Evolutionary conservation across 2,888 invertebrate genomes (phyloP).

Genomic region (Dermolepida albohirtum): DNA sequence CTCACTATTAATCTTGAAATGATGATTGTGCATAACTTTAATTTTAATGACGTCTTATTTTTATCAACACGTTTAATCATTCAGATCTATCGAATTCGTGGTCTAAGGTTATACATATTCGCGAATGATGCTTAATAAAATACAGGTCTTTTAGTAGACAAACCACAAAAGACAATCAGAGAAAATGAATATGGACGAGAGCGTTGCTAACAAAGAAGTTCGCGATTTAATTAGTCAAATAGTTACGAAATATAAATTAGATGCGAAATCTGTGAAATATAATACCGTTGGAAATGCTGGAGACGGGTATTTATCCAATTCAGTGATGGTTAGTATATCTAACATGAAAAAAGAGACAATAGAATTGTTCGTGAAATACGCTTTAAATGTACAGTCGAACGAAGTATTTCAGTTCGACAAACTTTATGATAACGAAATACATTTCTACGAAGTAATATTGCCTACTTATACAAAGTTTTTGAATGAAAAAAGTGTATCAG

Average conservation of each 20-base stretch:
- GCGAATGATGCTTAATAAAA: too few relatives aligned
- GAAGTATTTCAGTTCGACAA: neutral
- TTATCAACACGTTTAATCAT: too few relatives aligned
- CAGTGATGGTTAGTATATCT: neutral
- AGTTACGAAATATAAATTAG: neutral
- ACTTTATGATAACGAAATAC: constrained; percentile 49
- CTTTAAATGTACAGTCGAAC: neutral
- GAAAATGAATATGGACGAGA: neutral
- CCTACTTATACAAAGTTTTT: constrained; percentile 49
- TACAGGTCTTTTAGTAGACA: too few relatives aligned
- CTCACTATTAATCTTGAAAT: too few relatives aligned
- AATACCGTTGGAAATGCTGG: neutral
- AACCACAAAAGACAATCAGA: neutral
- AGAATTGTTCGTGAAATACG: constrained; percentile 13
- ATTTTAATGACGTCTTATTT: too few relatives aligned
- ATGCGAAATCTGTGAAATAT: neutral
- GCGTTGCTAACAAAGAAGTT: neutral
- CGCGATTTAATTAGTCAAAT: constrained; percentile 1
- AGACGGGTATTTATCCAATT: neutral
- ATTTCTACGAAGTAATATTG: constrained; percentile 50
- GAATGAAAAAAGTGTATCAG: constrained; percentile 43
- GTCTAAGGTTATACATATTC: too few relatives aligned
- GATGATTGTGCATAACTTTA: too few relatives aligned
- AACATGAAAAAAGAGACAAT: neutral
- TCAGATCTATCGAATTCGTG: too few relatives aligned